Conservation (phyloP, 2,113 vertebrate species). For the Hyla sarda region DNA sequence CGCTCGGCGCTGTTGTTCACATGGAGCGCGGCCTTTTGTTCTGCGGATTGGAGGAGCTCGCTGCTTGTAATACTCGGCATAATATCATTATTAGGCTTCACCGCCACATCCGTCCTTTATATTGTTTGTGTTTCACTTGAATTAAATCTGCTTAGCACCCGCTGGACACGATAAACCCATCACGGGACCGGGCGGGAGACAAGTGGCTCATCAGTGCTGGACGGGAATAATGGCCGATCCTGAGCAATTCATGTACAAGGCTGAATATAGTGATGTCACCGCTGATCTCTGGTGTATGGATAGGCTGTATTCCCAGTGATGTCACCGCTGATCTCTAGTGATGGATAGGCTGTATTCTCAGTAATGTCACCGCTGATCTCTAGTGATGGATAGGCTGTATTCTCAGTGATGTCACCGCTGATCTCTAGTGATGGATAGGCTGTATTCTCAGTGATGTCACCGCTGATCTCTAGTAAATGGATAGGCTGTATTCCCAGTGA, state of each 20-base stretch:
- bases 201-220: slow-evolving; percentile 23
- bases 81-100: slow-evolving; percentile 34
- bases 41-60: slow-evolving; percentile 30
- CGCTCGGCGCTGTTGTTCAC: slow-evolving; percentile 17
- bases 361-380: background rate
- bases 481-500: background rate
- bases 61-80: slow-evolving; percentile 37
- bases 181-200: background rate
- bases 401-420: background rate
- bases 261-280: background rate
- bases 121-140: slow-evolving; percentile 28
- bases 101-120: slow-evolving; percentile 4
- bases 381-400: background rate
- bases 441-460: no score
- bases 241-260: no score
- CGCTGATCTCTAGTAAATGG: background rate
- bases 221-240: no score
- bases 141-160: slow-evolving; percentile 22
- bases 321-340: background rate
- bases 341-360: background rate
- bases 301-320: background rate
- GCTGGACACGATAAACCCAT: background rate
- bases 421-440: slow-evolving; percentile 3
- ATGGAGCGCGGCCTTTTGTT: slow-evolving; percentile 29
- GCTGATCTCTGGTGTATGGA: background rate